Conservation (phyloP, 2,113 vertebrate species). For the Ictidomys tridecemlineatus region DNA sequence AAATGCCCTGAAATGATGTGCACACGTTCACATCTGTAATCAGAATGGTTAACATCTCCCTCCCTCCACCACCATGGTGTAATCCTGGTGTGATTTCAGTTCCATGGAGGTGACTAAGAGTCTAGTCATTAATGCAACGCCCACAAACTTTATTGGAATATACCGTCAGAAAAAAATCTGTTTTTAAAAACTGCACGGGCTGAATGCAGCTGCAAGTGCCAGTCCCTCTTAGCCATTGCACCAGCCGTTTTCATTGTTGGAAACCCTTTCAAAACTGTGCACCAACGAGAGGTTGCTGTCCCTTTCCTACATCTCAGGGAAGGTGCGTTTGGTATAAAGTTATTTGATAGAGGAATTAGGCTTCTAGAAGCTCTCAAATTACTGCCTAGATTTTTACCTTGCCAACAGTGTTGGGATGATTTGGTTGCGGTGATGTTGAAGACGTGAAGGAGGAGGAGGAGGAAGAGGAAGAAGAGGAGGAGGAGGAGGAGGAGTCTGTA, state of each 20-base stretch:
- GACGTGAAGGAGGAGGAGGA: too few species aligned
- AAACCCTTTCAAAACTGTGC: slow-evolving; percentile 42
- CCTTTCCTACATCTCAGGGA: background rate
- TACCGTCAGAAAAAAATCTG: slow-evolving; percentile 85
- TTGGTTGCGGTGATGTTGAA: background rate
- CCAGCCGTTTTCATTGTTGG: slow-evolving; percentile 76
- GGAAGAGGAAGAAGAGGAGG: too few species aligned
- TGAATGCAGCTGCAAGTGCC: slow-evolving; percentile 69
- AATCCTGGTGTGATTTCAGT: slow-evolving; percentile 77
- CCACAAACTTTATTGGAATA: slow-evolving; percentile 81
- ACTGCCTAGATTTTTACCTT: background rate
- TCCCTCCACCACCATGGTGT: slow-evolving; percentile 64
- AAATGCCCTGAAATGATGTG: slow-evolving; percentile 79
- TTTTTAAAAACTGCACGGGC: slow-evolving; percentile 82
- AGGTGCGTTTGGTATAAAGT: background rate
- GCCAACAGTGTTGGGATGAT: too few species aligned
- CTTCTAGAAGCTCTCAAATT: background rate
- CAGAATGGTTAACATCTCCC: slow-evolving; percentile 80
- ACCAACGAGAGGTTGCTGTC: slow-evolving; percentile 31
- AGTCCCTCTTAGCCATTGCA: slow-evolving; percentile 81
- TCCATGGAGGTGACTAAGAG: slow-evolving; percentile 86
- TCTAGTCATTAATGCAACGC: slow-evolving; percentile 83
- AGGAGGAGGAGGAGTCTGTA: background rate
- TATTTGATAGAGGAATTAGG: background rate
- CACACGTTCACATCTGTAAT: slow-evolving; percentile 79